phyloP scores from a whole-genome alignment of 1,140 invertebrate genomes.

The Hetaerina americana region DNA sequence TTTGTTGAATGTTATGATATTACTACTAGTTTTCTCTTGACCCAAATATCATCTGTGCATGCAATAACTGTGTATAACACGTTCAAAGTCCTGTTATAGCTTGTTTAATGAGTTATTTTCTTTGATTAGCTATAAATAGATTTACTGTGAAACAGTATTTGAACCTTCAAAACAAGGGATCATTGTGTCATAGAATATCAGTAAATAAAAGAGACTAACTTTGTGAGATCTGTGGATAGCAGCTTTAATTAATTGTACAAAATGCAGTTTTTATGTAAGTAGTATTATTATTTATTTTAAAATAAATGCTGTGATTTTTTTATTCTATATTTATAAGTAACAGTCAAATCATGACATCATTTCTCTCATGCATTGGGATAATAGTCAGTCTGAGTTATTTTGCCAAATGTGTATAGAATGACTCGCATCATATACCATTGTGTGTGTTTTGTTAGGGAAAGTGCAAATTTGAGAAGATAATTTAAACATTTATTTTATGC shows the following conservation, averaged over 20 bases:
- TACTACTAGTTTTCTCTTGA: neutral
- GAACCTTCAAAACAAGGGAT: no score
- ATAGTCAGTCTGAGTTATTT: neutral
- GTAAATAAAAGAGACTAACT: neutral
- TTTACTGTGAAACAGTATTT: neutral
- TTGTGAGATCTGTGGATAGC: neutral
- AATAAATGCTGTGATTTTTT: neutral
- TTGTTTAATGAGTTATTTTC: neutral
- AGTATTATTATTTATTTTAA: neutral
- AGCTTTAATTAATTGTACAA: neutral
- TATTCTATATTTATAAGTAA: neutral
- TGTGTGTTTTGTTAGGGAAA: neutral
- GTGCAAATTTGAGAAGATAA: neutral
- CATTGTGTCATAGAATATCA: no score
- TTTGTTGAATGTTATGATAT: neutral
- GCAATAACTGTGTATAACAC: neutral
- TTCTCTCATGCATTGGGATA: neutral
- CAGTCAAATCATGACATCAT: neutral
- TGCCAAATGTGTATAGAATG: neutral
- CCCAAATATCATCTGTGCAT: neutral
- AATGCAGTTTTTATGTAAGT: neutral
- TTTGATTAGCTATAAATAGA: neutral
- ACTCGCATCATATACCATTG: neutral
- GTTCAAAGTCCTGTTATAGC: neutral
- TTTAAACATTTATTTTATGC: no score